phyloP scores from a whole-genome alignment of 2,888 invertebrate species.

The Drosophila setosimentum region DNA sequence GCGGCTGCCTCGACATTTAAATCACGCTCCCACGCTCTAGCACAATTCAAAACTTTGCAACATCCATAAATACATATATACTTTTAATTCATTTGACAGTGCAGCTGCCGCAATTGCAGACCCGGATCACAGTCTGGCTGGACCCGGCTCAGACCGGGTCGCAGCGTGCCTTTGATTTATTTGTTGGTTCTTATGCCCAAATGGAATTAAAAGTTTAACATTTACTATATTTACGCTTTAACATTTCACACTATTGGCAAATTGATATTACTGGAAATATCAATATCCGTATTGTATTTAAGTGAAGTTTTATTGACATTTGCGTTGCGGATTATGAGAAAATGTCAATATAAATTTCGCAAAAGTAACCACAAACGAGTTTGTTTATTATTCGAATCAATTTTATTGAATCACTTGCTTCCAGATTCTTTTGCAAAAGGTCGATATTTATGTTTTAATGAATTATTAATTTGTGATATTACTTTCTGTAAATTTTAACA shows the following conservation, averaged over 20 bases:
- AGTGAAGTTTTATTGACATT: conserved; percentile 59
- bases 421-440: not conserved
- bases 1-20: conserved; percentile 55
- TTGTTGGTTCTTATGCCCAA: conserved; percentile 67
- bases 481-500: not conserved
- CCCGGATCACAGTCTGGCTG: conserved; percentile 17
- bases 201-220: conserved; percentile 78
- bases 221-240: conserved; percentile 40
- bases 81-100: conserved; percentile 75
- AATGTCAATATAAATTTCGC: conserved; percentile 55
- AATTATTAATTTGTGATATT: not conserved
- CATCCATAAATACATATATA: conserved; percentile 18
- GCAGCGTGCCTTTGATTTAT: conserved; percentile 75
- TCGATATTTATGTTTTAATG: not conserved
- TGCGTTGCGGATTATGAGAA: conserved; percentile 51
- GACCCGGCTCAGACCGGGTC: conserved; percentile 23
- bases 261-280: conserved; percentile 71
- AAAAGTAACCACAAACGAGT: conserved; percentile 43
- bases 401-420: not conserved
- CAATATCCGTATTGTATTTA: conserved; percentile 47
- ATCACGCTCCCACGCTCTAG: conserved; percentile 64
- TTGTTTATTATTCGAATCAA: conserved; percentile 28
- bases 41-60: conserved; percentile 67
- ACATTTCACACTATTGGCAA: conserved; percentile 72
- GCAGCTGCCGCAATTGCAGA: conserved; percentile 61